Evolutionary conservation across 2,797 vertebrate genomes (phyloP), one percentile per base, ranked within the genome.

Genomic region (Rhyacichthys aspro): DNA sequence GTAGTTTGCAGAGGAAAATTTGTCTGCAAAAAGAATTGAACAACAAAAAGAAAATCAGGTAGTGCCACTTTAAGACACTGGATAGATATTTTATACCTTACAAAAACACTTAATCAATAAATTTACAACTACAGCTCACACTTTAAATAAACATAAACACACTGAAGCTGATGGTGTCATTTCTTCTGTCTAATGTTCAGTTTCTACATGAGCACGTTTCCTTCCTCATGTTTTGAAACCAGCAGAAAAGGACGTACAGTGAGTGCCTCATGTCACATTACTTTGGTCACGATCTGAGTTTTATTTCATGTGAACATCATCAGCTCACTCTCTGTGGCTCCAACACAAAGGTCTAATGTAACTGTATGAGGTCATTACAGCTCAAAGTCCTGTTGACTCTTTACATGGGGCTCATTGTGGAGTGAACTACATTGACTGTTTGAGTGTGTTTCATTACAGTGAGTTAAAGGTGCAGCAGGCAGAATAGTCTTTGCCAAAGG

Each of bases 131-230:
- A 5, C 11, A 7, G 11, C 36, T 3, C 8, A 42, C 39, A 42
- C 15, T 42, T n/a, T 42, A 15, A 42, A 42, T 41, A 41, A 3
- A 14, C 5, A 7, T 37, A 42, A 17, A 38, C 57, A 59, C 48
- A 52, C 34, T 4, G 37, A 9, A 34, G 3, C 23, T 64, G 70
- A 55, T 58, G 16, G 23, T 19, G 23, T 46, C 16, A 61, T 58
- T 90, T 88, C 84, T 72, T 59, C 76, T 87, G 86, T 89, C 58
- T 77, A 37, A 70, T 61, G 43, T 46, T 36, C 61, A 58, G 48
- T 86, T 89, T 82, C 54, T 66, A 79, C 70, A 86, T 72, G 72
- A 44, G 48, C 56, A 50, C 1, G 59, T 66, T 87, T 88, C 86
- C 87, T 87, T 74, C 82, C 64, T 69, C 63, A 7, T 62, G 34